phyloP scores from a whole-genome alignment of 2,888 invertebrate genomes.

The Cyaniris semiargus region DNA sequence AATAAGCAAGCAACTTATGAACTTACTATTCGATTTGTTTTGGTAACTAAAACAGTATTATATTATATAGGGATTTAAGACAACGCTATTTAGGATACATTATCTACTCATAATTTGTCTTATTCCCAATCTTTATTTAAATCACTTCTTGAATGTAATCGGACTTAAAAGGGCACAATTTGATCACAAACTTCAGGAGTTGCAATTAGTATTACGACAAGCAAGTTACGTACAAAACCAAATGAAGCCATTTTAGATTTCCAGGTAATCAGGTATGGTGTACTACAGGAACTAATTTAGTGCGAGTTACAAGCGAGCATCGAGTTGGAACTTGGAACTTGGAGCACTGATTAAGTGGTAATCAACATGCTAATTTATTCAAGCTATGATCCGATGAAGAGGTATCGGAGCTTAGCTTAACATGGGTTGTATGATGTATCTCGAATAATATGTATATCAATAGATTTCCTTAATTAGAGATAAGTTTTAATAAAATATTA shows the following conservation, averaged over 20 bases:
- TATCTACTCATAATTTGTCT: too few species aligned
- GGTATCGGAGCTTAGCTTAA: constrained; percentile 50
- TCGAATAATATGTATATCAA: background rate
- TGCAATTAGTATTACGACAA: background rate
- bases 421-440: background rate
- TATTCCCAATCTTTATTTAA: background rate
- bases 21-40: too few species aligned
- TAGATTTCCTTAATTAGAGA: background rate
- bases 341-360: constrained; percentile 61
- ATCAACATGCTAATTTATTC: constrained; percentile 78
- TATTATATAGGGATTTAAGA: too few species aligned
- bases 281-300: constrained; percentile 55
- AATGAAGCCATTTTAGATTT: constrained; percentile 63
- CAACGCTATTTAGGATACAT: too few species aligned
- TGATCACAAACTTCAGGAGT: background rate
- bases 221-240: background rate
- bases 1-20: too few species aligned
- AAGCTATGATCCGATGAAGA: constrained; percentile 54
- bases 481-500: background rate
- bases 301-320: constrained; percentile 58
- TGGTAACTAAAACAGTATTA: too few species aligned
- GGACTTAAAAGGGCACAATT: background rate
- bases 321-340: constrained; percentile 60
- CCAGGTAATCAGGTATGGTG: constrained; percentile 32
- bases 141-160: background rate